phyloP scores from a whole-genome alignment of 2,113 vertebrate genomes.

The Dipodomys merriami region DNA sequence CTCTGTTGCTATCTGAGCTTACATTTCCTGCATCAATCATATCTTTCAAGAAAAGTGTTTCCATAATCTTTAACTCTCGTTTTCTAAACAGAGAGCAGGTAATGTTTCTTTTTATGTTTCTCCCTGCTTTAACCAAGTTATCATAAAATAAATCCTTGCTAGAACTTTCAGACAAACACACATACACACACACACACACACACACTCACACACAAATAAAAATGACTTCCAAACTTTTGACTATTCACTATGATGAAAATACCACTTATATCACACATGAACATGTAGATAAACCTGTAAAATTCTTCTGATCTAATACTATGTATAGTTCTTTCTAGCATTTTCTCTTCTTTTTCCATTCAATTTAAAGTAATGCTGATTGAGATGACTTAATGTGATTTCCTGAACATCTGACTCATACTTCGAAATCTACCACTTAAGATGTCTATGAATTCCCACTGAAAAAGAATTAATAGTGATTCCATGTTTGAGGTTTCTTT shows the following conservation, averaged over 20 bases:
- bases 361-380: background rate
- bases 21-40: background rate
- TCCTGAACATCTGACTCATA: background rate
- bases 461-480: background rate
- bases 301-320: background rate
- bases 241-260: background rate
- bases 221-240: background rate
- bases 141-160: no score
- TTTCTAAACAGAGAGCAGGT: no score
- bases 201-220: no score
- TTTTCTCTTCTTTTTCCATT: background rate
- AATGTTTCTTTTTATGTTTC: no score
- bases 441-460: background rate
- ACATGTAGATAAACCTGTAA: fast-evolving
- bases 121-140: no score
- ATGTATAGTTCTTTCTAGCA: background rate
- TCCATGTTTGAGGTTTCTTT: background rate
- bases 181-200: no score
- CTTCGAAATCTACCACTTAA: background rate
- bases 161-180: no score
- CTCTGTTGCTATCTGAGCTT: background rate
- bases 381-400: background rate
- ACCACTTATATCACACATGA: background rate
- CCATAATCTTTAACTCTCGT: no score
- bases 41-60: background rate